These are phyloP conservation scores for Amazona finschi DNA, from an alignment of 2,797 vertebrate species.

Conservation along the genomic window DNA sequence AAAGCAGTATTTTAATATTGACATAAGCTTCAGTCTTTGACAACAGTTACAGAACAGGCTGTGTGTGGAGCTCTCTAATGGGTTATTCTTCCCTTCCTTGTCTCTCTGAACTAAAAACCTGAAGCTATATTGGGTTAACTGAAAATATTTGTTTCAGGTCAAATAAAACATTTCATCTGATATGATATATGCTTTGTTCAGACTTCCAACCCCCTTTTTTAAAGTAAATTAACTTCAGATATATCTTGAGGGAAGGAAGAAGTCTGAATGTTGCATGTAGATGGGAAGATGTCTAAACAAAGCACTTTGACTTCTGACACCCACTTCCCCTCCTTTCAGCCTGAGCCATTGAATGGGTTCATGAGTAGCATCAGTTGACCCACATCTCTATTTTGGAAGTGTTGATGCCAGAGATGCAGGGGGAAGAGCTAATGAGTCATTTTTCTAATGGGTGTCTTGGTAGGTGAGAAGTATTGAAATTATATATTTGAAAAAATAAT, in stretches of 20 bases:
- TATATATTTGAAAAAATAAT: conserved; percentile 33
- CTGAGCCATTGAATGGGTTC: not conserved
- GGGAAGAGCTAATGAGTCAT: conserved; percentile 51
- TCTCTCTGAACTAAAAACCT: not conserved
- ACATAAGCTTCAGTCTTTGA: not conserved
- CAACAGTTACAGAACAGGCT: not conserved
- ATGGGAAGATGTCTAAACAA: not conserved
- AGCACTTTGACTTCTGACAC: not conserved
- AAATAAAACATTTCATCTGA: conserved; percentile 4
- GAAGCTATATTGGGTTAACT: not conserved
- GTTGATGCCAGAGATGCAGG: not conserved
- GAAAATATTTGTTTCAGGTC: conserved; percentile 32
- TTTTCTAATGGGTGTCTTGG: conserved; percentile 18
- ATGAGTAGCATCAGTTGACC: not conserved
- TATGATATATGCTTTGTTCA: not conserved
- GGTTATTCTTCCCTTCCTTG: not conserved
- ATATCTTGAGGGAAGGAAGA: not conserved
- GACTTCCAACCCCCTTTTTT: not conserved
- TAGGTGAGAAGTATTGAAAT: conserved; percentile 27
- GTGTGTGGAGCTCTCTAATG: not conserved
- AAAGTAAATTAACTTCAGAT: not conserved
- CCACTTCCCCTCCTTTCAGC: not conserved
- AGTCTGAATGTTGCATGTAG: not conserved
- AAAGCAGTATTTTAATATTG: conserved; percentile 36
- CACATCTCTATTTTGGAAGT: not conserved